Conservation (phyloP, 1,140 invertebrate genomes). For the Heliconius eleuchia region DNA sequence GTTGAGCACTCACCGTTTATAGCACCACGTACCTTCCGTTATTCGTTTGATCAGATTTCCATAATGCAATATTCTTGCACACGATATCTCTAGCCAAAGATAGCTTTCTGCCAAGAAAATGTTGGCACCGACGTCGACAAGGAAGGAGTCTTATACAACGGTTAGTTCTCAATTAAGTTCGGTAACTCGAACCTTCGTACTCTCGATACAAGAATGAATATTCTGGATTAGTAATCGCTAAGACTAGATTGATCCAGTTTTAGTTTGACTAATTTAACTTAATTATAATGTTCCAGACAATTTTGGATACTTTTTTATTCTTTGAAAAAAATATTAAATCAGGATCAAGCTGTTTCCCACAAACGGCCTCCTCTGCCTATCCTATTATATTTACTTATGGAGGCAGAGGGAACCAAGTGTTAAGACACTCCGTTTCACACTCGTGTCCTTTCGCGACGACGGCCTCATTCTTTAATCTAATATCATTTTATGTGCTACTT, state of each 20-base stretch:
- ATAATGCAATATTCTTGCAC: constrained; percentile 35
- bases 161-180: constrained; percentile 34
- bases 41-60: constrained; percentile 27
- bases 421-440: too few species aligned
- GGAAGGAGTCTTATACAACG: constrained; percentile 16
- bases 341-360: too few species aligned
- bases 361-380: too few species aligned
- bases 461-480: too few species aligned
- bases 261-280: neutral
- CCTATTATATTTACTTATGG: too few species aligned
- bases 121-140: constrained; percentile 30
- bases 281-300: neutral
- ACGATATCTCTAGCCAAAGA: constrained; percentile 33
- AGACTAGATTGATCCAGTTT: neutral
- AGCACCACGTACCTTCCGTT: constrained; percentile 19
- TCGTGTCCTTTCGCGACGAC: too few species aligned
- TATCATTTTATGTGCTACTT: too few species aligned
- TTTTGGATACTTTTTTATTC: neutral
- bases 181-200: neutral
- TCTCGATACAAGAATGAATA: constrained; percentile 8
- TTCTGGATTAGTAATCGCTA: neutral
- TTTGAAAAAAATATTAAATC: neutral
- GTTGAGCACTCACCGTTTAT: neutral
- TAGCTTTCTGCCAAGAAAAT: constrained; percentile 38
- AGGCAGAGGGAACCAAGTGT: too few species aligned